phyloP scores from a whole-genome alignment of 2,113 vertebrate species.

The Eurypyga helias region DNA sequence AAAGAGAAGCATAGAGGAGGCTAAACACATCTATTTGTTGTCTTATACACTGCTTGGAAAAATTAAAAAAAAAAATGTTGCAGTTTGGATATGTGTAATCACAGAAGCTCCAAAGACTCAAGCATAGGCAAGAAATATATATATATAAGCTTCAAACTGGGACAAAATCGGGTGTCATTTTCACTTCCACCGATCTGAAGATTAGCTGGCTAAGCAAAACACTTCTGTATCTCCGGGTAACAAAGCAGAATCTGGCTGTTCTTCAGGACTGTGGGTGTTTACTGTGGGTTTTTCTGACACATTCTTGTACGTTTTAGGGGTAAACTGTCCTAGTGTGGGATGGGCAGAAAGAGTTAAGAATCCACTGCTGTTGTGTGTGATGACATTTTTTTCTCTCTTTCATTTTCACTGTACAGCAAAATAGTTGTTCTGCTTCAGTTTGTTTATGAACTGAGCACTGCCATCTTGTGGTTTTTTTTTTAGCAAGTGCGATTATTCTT shows the following conservation, averaged over 20 bases:
- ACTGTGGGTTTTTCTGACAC: background rate
- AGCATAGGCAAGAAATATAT: background rate
- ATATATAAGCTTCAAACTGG: background rate
- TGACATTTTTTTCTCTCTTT: background rate
- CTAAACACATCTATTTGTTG: background rate
- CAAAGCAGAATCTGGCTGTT: background rate
- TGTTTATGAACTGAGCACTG: conserved; percentile 41
- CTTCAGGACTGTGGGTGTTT: background rate
- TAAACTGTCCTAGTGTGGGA: background rate
- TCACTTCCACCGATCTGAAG: background rate
- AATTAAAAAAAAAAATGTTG: background rate
- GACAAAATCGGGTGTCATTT: conserved; percentile 7
- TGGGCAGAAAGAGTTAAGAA: conserved; percentile 20
- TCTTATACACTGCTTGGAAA: background rate
- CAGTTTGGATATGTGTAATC: background rate
- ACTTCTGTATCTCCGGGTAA: background rate
- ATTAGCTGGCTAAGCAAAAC: conserved; percentile 41
- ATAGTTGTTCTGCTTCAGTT: background rate
- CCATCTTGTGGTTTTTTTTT: conserved; percentile 47
- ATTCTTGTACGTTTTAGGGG: background rate
- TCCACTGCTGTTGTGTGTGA: background rate
- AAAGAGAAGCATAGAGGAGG: background rate
- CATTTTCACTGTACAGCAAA: background rate
- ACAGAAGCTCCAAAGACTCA: background rate
- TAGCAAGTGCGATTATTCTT: background rate